These are phyloP conservation scores for Spea hammondii DNA, from an alignment of 2,797 vertebrate species.

Conservation along the genomic window DNA sequence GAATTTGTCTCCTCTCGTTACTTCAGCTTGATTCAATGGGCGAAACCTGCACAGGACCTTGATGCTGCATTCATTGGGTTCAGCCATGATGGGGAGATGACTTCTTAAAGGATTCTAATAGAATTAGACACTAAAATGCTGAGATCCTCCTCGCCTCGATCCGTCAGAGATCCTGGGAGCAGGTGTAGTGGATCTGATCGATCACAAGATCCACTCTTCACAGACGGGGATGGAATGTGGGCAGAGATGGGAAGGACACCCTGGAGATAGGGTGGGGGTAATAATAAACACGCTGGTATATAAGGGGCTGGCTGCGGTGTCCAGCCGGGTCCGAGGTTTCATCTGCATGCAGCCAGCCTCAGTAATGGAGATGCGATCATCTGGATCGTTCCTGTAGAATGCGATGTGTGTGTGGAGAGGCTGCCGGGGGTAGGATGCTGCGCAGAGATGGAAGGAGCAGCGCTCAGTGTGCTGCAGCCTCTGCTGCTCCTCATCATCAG, in stretches of 20 bases:
- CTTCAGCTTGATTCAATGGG: conserved; percentile 87
- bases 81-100: conserved; percentile 75
- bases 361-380: neutral
- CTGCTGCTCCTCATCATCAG: conserved; percentile 3
- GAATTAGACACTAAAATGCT: neutral
- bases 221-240: neutral
- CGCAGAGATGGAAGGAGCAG: conserved; percentile 22
- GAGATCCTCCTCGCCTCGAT: neutral
- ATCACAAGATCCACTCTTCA: conserved; percentile 8
- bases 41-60: conserved; percentile 94
- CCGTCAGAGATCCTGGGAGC: neutral
- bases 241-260: neutral
- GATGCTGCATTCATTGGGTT: conserved; percentile 89
- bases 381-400: neutral
- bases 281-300: neutral
- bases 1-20: conserved; percentile 86
- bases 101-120: neutral
- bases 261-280: neutral
- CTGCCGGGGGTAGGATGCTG: neutral
- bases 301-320: conserved; percentile 19
- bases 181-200: neutral
- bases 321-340: conserved; percentile 1
- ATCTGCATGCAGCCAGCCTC: conserved; percentile 7
- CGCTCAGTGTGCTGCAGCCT: conserved; percentile 37
- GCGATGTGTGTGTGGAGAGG: neutral